Conservation (phyloP, 2,888 invertebrate genomes). For the Meghimatium bilineatum region DNA sequence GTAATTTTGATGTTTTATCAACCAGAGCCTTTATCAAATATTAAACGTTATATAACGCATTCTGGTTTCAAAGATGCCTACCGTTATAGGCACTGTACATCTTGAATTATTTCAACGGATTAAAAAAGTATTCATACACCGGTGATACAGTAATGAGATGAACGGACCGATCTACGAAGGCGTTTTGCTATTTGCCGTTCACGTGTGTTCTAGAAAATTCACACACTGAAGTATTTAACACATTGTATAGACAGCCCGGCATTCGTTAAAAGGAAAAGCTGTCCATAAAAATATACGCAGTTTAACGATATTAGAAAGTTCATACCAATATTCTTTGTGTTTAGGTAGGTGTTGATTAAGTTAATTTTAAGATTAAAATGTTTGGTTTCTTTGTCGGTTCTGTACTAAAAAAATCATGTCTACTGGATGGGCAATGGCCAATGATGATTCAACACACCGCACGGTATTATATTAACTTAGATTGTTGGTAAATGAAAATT, state of each 20-base stretch:
- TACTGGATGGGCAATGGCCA: not conserved
- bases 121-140: not conserved
- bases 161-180: constrained; percentile 9
- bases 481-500: too few relatives aligned
- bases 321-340: not conserved
- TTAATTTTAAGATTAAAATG: not conserved
- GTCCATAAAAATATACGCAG: not conserved
- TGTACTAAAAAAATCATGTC: not conserved
- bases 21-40: too few relatives aligned
- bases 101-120: not conserved
- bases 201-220: constrained; percentile 52
- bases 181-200: constrained; percentile 42
- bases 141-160: constrained; percentile 29
- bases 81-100: too few relatives aligned
- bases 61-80: too few relatives aligned
- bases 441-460: not conserved
- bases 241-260: not conserved
- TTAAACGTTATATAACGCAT: too few relatives aligned
- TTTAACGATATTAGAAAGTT: not conserved
- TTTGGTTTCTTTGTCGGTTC: constrained; percentile 1
- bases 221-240: constrained; percentile 35
- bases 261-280: not conserved
- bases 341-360: constrained; percentile 3
- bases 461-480: too few relatives aligned
- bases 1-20: too few relatives aligned